Evolutionary conservation across 2,797 vertebrate genomes (phyloP).

Genomic region (Oryzias dopingdopingensis): DNA sequence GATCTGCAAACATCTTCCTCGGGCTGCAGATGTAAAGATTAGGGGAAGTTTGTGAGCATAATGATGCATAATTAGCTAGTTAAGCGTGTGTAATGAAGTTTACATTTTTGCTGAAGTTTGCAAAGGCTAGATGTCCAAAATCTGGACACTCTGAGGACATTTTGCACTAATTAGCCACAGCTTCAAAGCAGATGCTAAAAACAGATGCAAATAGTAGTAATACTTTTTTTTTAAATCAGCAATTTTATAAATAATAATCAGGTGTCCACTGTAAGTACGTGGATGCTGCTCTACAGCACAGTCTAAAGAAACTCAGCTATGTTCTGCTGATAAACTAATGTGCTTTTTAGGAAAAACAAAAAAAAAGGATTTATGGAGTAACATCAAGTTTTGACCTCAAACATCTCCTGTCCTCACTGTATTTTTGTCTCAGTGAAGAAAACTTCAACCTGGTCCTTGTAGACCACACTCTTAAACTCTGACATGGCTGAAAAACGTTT

Average conservation of each 20-base stretch:
- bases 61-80: constrained; percentile 9
- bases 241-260: neutral
- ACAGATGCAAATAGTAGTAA: neutral
- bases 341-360: too few relatives aligned
- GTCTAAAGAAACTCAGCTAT: too few relatives aligned
- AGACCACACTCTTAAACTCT: too few relatives aligned
- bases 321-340: too few relatives aligned
- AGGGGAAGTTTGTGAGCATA: constrained; percentile 14
- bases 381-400: too few relatives aligned
- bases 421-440: neutral
- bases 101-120: neutral
- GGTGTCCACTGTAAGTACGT: too few relatives aligned
- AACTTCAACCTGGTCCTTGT: neutral
- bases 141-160: neutral
- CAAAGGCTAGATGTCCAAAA: constrained; percentile 15
- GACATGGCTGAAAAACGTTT: neutral
- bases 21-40: neutral
- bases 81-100: neutral
- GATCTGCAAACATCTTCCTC: too few relatives aligned
- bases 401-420: too few relatives aligned
- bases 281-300: too few relatives aligned
- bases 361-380: too few relatives aligned
- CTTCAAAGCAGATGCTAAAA: neutral
- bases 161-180: neutral
- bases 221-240: neutral